These are phyloP conservation scores for Caenorhabditis auriculariae DNA, from an alignment of 2,888 invertebrate species.

Conservation along the genomic window DNA sequence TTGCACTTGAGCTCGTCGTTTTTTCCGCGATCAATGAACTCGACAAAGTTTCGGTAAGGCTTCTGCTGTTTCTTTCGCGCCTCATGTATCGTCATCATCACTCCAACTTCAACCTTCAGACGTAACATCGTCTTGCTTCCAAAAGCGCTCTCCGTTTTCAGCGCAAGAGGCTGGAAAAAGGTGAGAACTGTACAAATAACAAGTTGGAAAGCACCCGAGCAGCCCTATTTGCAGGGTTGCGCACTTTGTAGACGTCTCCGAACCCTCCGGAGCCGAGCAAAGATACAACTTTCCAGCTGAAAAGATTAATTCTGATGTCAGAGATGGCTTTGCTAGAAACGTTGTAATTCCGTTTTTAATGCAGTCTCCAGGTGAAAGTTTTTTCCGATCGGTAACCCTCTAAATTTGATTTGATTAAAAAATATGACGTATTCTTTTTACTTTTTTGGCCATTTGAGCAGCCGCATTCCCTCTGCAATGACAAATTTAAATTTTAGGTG, in stretches of 20 bases:
- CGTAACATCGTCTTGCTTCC: slow-evolving; percentile 33
- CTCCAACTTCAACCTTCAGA: slow-evolving; percentile 35
- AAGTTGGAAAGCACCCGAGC: too few relatives aligned
- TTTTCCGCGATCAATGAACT: slow-evolving; percentile 36
- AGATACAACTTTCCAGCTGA: slow-evolving; percentile 24
- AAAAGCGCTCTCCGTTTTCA: slow-evolving; percentile 35
- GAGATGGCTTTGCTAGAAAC: too few relatives aligned
- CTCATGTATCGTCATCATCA: slow-evolving; percentile 16
- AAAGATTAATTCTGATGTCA: too few relatives aligned
- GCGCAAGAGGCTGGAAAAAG: slow-evolving; percentile 20
- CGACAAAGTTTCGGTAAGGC: slow-evolving; percentile 30
- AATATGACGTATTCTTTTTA: not conserved
- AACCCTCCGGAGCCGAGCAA: slow-evolving; percentile 39
- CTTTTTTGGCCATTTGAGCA: not conserved
- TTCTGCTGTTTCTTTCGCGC: slow-evolving; percentile 11
- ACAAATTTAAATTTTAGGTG: too few relatives aligned
- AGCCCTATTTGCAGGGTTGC: slow-evolving; percentile 1
- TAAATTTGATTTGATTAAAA: too few relatives aligned
- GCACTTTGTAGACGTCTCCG: slow-evolving; percentile 41
- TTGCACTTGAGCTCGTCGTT: slow-evolving; percentile 30
- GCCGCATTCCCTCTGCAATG: too few relatives aligned
- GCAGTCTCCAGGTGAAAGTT: not conserved
- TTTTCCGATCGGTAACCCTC: slow-evolving; percentile 1
- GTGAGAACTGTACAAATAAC: too few relatives aligned
- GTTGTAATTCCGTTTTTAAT: not conserved